phyloP scores from a whole-genome alignment of 2,797 vertebrate genomes.

The Phalanger gymnotis region DNA sequence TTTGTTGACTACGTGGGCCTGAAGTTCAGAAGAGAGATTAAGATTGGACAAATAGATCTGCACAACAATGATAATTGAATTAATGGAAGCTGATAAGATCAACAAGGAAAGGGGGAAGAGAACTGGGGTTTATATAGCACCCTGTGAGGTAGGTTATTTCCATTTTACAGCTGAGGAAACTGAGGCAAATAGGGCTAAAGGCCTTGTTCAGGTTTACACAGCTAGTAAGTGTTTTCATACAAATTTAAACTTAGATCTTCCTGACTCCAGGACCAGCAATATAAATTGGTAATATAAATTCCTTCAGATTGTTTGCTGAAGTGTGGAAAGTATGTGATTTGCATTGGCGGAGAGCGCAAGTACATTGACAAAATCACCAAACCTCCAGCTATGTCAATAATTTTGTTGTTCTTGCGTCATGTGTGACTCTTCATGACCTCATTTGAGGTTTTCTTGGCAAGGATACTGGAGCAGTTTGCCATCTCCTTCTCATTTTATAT shows the following conservation, averaged over 20 bases:
- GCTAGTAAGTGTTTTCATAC: background rate
- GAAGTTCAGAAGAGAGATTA: background rate
- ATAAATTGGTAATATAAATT: background rate
- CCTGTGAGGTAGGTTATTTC: background rate
- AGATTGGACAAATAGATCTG: background rate
- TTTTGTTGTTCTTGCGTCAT: background rate
- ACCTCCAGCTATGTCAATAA: background rate
- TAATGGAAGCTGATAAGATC: background rate
- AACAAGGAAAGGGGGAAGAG: background rate
- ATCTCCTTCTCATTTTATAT: background rate
- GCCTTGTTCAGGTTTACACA: background rate
- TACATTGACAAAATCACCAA: background rate
- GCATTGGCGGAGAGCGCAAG: background rate
- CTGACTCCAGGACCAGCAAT: background rate
- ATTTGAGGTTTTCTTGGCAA: background rate
- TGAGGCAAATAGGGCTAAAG: background rate
- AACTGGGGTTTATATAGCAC: background rate
- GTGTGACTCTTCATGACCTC: background rate
- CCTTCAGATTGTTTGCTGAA: background rate
- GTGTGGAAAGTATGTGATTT: background rate
- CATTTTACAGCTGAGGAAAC: background rate
- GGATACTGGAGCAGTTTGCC: background rate
- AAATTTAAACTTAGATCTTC: background rate
- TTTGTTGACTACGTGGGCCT: background rate
- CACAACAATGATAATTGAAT: background rate